Base-by-base conservation (phyloP, 2,113 vertebrate genomes). In the Grammomys dolichurus region DNA sequence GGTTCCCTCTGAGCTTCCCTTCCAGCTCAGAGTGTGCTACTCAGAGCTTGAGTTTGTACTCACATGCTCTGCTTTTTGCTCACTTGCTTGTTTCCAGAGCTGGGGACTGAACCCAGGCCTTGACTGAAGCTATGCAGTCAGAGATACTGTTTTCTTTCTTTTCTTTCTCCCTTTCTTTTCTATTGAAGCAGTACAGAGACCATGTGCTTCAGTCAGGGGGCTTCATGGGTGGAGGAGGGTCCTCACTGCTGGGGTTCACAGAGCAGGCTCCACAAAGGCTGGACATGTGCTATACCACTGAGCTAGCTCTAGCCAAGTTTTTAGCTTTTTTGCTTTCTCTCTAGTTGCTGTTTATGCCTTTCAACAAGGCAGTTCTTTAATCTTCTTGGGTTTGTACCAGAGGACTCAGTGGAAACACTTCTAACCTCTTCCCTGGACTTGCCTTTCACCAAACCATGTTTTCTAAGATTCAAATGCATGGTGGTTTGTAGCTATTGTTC, bases 381-480 rank as follows among this genome's bases (percentile, higher is more conserved):
- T 63, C 60, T 94, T 36, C 24, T 33, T 65, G 69, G 58, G 51
- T 60, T 87, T 76, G 54, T 33, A 28, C 33, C 85, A 67, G 24
- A 6, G 20, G 20, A 78, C 10, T 76, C 24, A 54, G 58, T 28
- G 3, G 69, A 70, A n/a, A 36, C 5, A 54, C 46, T 48, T 70
- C 22, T 36, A 75, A 24, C 31, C 43, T 40, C 69, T 89, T 33
- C 75, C 91, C 69, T 89, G 12, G 58, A 36, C 92, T 88, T 6
- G 31, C 63, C 91, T 93, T 93, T 54, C 76, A 94, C 51, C 80
- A 67, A 84, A 58, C n/a, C 67, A 20, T 82, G 20, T 78, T 67
- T 88, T 80, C 90, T 94, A 19, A 89, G 56, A 86, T 69, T 90
- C 89, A 77, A 67, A 63, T 73, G 11, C 60, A 33, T 82, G 73